These are phyloP conservation scores for Pseudomugil gertrudae DNA, from an alignment of 2,797 vertebrate genomes.

Conservation along the genomic window DNA sequence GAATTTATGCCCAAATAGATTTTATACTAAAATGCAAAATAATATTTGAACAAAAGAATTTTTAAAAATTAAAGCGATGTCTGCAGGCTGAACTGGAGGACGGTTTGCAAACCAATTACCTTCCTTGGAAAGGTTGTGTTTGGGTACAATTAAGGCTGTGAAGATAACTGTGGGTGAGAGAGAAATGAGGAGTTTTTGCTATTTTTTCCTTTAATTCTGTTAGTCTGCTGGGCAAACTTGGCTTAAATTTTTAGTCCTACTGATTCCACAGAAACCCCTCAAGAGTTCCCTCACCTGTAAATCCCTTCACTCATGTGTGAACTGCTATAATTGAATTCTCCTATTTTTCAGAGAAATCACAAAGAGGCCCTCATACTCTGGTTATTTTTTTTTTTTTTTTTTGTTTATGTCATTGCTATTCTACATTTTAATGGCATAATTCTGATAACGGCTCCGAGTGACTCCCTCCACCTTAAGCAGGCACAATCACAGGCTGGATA, in stretches of 20 bases:
- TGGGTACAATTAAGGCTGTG: slow-evolving; percentile 27
- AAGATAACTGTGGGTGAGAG: slow-evolving; percentile 11
- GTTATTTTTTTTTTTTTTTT: slow-evolving; percentile 39
- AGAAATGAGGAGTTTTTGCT: slow-evolving; percentile 16
- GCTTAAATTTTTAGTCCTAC: slow-evolving; percentile 30
- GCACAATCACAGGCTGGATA: slow-evolving; percentile 27
- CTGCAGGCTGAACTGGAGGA: slow-evolving; percentile 39
- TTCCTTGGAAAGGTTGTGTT: slow-evolving; percentile 23
- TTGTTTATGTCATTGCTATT: slow-evolving; percentile 53
- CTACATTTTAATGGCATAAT: slow-evolving; percentile 64
- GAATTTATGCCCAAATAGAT: slow-evolving; percentile 13
- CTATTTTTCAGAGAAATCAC: slow-evolving; percentile 39
- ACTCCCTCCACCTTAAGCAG: slow-evolving; percentile 10
- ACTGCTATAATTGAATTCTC: slow-evolving; percentile 70
- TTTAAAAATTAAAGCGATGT: slow-evolving; percentile 30
- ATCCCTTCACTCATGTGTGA: slow-evolving; percentile 67
- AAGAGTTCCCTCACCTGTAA: slow-evolving; percentile 55
- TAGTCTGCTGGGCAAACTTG: slow-evolving; percentile 52
- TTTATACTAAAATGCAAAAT: slow-evolving; percentile 18
- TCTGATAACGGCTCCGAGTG: slow-evolving; percentile 54
- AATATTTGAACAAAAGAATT: slow-evolving; percentile 21
- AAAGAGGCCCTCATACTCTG: slow-evolving; percentile 52
- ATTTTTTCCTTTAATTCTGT: slow-evolving; percentile 58
- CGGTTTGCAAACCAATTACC: slow-evolving; percentile 25
- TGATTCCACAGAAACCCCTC: slow-evolving; percentile 36